Conservation (phyloP, 1,140 invertebrate genomes). For the Drosophila serrata region DNA sequence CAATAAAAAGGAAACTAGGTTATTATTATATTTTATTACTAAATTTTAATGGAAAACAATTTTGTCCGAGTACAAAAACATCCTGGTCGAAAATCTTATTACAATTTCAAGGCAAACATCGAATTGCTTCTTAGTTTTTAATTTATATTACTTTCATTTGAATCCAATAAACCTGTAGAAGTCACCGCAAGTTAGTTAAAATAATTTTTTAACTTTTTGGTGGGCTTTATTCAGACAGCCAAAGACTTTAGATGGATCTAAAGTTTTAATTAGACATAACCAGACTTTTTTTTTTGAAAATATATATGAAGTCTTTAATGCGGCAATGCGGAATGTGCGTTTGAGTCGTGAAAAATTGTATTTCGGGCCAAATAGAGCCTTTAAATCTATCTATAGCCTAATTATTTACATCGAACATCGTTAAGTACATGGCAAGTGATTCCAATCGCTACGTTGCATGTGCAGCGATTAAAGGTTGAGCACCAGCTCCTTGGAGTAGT, state of each 20-base stretch:
- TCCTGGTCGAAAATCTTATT: slow-evolving; percentile 4
- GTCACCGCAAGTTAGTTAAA: not conserved
- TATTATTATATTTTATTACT: not conserved
- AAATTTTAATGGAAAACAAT: slow-evolving; percentile 18
- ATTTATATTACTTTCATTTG: not conserved
- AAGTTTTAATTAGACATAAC: not conserved
- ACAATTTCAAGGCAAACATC: slow-evolving; percentile 8
- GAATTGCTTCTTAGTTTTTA: slow-evolving; percentile 5
- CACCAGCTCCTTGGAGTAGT: slow-evolving; percentile 52
- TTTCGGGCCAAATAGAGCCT: slow-evolving; percentile 19
- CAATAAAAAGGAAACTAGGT: not conserved
- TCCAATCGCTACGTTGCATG: not conserved
- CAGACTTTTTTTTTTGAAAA: slow-evolving; percentile 1
- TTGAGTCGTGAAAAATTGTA: slow-evolving; percentile 22
- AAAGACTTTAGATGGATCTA: not conserved
- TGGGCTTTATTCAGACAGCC: not conserved
- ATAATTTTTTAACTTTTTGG: not conserved
- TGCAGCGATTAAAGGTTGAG: slow-evolving; percentile 29
- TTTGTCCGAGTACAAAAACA: slow-evolving; percentile 12
- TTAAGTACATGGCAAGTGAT: slow-evolving; percentile 76
- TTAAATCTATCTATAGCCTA: slow-evolving; percentile 34
- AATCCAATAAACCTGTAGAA: slow-evolving; percentile 8
- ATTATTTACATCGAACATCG: slow-evolving; percentile 55
- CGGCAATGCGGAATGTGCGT: slow-evolving; percentile 56
- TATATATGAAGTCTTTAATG: slow-evolving; percentile 22